phyloP scores from a whole-genome alignment of 2,888 invertebrate genomes.

The Loripinus fragilis region DNA sequence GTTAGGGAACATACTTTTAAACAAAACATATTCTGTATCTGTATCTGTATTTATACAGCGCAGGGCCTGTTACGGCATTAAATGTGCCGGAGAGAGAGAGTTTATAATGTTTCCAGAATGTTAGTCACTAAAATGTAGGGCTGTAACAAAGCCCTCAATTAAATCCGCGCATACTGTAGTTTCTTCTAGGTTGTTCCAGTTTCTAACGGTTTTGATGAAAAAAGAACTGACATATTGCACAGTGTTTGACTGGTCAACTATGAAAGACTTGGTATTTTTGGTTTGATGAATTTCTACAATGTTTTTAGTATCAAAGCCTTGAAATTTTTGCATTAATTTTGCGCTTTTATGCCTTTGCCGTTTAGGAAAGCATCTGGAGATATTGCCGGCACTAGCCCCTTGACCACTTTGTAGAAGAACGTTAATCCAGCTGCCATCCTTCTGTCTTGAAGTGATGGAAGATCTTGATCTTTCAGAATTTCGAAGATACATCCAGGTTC shows the following conservation, averaged over 20 bases:
- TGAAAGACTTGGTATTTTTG: background rate
- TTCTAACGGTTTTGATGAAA: no score
- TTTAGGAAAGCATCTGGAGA: background rate
- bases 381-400: conserved; percentile 16
- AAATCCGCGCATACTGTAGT: background rate
- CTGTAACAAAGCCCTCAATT: background rate
- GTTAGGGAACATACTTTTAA: no score
- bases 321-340: background rate
- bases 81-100: background rate
- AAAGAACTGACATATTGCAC: no score
- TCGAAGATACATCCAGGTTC: background rate
- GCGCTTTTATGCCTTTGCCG: background rate
- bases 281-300: background rate
- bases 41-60: background rate
- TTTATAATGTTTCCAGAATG: background rate
- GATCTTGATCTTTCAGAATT: background rate
- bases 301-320: background rate
- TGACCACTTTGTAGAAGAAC: conserved; percentile 14
- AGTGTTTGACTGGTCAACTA: background rate
- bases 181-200: background rate
- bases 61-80: background rate
- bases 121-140: background rate
- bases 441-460: background rate
- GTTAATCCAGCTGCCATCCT: background rate
- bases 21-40: background rate